Base-by-base conservation (phyloP, 2,888 invertebrate genomes). In the Ceraclea dissimilis region DNA sequence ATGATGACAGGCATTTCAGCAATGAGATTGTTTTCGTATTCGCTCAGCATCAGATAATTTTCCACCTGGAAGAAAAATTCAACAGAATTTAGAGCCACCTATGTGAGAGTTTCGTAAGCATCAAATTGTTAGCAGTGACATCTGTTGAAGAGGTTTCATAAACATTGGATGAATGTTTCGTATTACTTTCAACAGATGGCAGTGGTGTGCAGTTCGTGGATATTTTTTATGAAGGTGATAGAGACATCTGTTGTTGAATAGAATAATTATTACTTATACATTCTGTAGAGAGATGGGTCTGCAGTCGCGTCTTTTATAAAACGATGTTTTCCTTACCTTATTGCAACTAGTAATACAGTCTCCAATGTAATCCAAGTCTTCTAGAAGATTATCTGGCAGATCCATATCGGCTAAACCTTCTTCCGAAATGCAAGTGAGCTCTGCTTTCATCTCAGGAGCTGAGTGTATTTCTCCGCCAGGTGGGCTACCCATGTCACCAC, bases 271-370 rank as follows among this genome's bases (percentile, higher is more conserved):
- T n/a, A n/a, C n/a, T n/a, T n/a, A n/a, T n/a, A n/a, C n/a, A n/a
- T n/a, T n/a, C n/a, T n/a, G n/a, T n/a, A n/a, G n/a, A n/a, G n/a
- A n/a, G n/a, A n/a, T n/a, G n/a, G n/a, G n/a, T n/a, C n/a, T n/a
- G n/a, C n/a, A n/a, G n/a, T n/a, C n/a, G n/a, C n/a, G n/a, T n/a
- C n/a, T n/a, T n/a, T n/a, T n/a, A n/a, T n/a, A n/a, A n/a, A n/a
- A n/a, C n/a, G n/a, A n/a, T 39, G n/a, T 5, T 13, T 10, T 26
- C 2, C 39, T 56, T 63, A 79, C 85, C 79, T 89, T 89, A 75
- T 89, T 88, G 72, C 89, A 90, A 61, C 88, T 88, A 63, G 89
- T 89, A 70, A 90, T 89, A 70, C 88, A 88, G 70, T 89, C 88
- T 54, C 87, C 88, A 61, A 86, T 86, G 68, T 88, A 88, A 68